Evolutionary conservation across 2,888 invertebrate species (phyloP), one percentile per base, ranked within the genome.

Genomic region (Oscheius sp.): DNA sequence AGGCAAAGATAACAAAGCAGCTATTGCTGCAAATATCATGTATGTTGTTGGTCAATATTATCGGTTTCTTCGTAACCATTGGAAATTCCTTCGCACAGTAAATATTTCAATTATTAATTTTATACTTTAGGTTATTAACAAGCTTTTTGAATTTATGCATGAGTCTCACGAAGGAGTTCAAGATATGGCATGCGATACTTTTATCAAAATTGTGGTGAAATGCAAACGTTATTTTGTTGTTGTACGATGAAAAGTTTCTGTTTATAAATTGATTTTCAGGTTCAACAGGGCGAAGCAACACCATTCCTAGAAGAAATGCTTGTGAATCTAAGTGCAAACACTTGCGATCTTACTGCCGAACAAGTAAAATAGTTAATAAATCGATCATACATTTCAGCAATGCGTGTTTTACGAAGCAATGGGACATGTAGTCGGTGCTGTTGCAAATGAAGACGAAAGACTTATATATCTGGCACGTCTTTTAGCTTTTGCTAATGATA

Each of bases 151-250:
- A 89, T 99, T 99, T 87, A 99, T 99, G 98, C 98, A 98, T 87
- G 97, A 98, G 89, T 96, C 96, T 65, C 98, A 98, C 87, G 98
- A 97, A 87, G 98, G 98, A 84, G 98, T 99, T 30, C 77, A 82
- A 67, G 98, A 98, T 86, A 98, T 99, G 98, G 98, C 98, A 71
- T 98, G 98, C 89, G 98, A 99, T 89, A 99, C 98, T 44, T 99
- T 99, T 87, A 98, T 99, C 81, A 99, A 99, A 89, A 99, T 99
- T 86, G 95, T 98, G 30, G 90, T 95, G 83, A 99, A 98, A 88
- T 99, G 98, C 89, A 91, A 95, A 74, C 90, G 95, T 82, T 96
- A 97, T 89, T 99, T 98, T 89, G 96, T 98, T 20, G 94, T 89
- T 78, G 86, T 87, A 71, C n/a, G n/a, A n/a, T n/a, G n/a, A 71